Base-by-base conservation (phyloP, 2,797 vertebrate species). In the Brachyrhaphis roseni region DNA sequence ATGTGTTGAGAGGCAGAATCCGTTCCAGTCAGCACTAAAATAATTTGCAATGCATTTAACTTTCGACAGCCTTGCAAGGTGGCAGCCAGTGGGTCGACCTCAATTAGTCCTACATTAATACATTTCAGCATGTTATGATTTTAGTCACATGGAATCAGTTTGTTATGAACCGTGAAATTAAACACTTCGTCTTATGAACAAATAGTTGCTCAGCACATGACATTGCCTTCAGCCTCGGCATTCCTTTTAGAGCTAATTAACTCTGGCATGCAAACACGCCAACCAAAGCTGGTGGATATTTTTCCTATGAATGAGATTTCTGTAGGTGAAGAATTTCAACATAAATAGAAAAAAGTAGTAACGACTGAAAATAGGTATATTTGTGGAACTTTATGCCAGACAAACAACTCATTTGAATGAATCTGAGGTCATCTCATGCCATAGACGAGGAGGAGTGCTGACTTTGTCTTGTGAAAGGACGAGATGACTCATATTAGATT, bases 91-190 rank as follows among this genome's bases (percentile, higher is more conserved):
- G 59, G 73, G 74, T 39, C 51, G 78, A 75, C 78, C 78, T 80
- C 73, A 80, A 80, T 80, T 75, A 80, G 74, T 75, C 74, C 64
- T 66, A 71, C 72, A 72, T 62, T 73, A 26, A 76, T 72, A 76
- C 66, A 76, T 72, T 81, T 72, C 68, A 45, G 45, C 53, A 43
- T 36, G 41, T 73, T 77, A 72, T 72, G 53, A 81, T 76, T 76
- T 71, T 46, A 62, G 75, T 81, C 66, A 31, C 49, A 80, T 18
- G 41, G 49, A 80, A 59, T 75, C 49, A 76, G 51, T 57, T 53
- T 55, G 73, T 72, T 66, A 47, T 75, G 74, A 75, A 71, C 78
- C 49, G 46, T 80, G 78, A 80, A 80, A 80, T 80, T 18, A 71
- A 80, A 80, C 74, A 72, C 74, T 72, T 76, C 26, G 55, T 43